Conservation (phyloP, 2,113 vertebrate species). For the Sinocyclocheilus rhinocerous region DNA sequence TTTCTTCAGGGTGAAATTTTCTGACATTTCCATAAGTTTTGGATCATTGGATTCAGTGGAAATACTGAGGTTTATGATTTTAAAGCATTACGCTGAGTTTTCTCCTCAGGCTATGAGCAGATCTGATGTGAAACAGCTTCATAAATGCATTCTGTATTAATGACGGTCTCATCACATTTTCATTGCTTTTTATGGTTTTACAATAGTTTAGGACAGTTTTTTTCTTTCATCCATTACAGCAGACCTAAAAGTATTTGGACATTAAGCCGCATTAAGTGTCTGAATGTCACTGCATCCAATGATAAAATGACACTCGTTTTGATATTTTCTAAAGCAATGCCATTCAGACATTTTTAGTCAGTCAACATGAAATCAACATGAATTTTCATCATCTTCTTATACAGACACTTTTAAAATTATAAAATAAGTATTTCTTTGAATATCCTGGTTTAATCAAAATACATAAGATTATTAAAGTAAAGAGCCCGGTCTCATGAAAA, state of each 20-base stretch:
- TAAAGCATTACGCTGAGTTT: not conserved
- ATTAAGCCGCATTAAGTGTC: not conserved
- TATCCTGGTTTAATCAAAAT: not conserved
- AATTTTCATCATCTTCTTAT: not conserved
- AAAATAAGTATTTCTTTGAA: not conserved
- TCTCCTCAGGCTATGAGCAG: constrained; percentile 26
- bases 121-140: not conserved
- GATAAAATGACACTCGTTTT: not conserved
- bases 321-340: constrained; percentile 1
- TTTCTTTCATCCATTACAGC: not conserved
- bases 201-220: constrained; percentile 13
- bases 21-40: constrained; percentile 25
- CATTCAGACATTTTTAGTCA: too few species aligned
- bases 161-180: not conserved
- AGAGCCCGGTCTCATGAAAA: too few species aligned
- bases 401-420: not conserved
- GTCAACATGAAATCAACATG: not conserved
- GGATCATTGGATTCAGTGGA: constrained; percentile 28
- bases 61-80: not conserved
- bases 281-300: not conserved
- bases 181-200: constrained; percentile 30
- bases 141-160: constrained; percentile 12
- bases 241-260: not conserved
- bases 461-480: too few species aligned
- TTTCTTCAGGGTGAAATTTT: not conserved